Percentiles rank a stretch among this genome's conserved stretches.
Evolutionary conservation across 2,113 vertebrate species (phyloP).

Genomic region (Fregetta grallaria): DNA sequence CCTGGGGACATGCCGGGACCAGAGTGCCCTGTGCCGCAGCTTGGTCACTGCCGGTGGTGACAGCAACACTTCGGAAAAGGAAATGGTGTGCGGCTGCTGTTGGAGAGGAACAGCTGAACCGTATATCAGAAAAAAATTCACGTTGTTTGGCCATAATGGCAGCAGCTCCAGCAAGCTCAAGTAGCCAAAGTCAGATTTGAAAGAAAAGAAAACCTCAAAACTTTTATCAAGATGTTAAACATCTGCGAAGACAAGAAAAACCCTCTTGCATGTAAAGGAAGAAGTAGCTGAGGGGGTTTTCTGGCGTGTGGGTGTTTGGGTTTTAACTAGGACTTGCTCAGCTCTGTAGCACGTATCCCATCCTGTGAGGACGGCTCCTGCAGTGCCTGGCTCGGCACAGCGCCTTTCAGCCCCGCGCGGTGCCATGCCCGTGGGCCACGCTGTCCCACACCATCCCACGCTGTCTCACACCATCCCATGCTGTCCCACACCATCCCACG

Average conservation of each 20-base stretch:
- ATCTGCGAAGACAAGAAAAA: not conserved
- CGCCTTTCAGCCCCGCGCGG: rapidly evolving
- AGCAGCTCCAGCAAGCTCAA: not conserved
- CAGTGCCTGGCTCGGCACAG: rapidly evolving
- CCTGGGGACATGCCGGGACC: not conserved
- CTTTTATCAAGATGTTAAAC: slow-evolving; percentile 38
- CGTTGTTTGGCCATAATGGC: not conserved
- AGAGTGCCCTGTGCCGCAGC: not conserved
- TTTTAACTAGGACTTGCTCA: not conserved
- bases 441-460: rapidly evolving
- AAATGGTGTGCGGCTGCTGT: not conserved
- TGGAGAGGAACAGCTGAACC: not conserved
- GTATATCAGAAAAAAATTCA: not conserved
- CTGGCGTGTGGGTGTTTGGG: not conserved
- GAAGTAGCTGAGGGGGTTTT: not conserved
- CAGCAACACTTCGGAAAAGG: rapidly evolving
- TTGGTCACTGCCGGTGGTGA: rapidly evolving
- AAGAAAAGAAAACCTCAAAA: slow-evolving; percentile 25
- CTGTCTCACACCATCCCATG: not conserved
- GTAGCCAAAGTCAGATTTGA: not conserved
- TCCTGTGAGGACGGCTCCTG: not conserved
- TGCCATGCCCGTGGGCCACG: rapidly evolving
- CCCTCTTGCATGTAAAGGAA: slow-evolving; percentile 14
- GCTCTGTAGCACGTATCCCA: not conserved
- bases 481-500: rapidly evolving